phyloP scores from a whole-genome alignment of 2,113 vertebrate species.

The Saguinus midas region DNA sequence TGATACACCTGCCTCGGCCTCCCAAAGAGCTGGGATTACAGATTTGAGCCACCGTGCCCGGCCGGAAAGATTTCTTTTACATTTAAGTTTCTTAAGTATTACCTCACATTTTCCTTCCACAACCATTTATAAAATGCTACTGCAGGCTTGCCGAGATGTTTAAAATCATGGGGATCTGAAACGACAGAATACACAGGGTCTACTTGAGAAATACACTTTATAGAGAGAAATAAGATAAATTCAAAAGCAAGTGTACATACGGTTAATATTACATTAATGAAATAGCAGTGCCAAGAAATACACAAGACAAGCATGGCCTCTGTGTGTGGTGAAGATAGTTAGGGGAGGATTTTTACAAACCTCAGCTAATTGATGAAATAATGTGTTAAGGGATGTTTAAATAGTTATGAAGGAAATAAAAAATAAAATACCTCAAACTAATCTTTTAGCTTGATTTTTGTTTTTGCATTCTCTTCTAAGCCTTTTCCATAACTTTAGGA shows the following conservation, averaged over 20 bases:
- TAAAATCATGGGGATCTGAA: not conserved
- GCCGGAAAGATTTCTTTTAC: not conserved
- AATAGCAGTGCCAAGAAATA: not conserved
- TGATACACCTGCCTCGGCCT: no score
- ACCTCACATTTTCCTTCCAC: not conserved
- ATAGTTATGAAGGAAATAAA: not conserved
- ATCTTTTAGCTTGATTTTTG: not conserved
- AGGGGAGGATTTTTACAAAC: not conserved
- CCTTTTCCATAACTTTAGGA: not conserved
- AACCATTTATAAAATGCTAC: not conserved
- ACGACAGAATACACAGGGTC: not conserved
- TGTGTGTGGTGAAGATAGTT: not conserved
- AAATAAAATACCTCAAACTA: not conserved
- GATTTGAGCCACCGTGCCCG: no score
- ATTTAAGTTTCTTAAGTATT: not conserved
- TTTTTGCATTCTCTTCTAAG: not conserved
- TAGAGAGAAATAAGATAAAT: not conserved
- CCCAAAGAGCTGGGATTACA: no score
- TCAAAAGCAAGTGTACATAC: not conserved
- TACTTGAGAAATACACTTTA: not conserved
- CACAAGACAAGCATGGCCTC: not conserved
- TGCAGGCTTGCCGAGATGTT: not conserved
- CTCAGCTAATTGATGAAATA: constrained; percentile 15
- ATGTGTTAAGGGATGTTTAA: not conserved
- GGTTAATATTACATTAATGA: not conserved